Percentiles rank a stretch among this genome's conserved stretches.
phyloP scores from a whole-genome alignment of 2,888 invertebrate species.

The Sepiola atlantica region DNA sequence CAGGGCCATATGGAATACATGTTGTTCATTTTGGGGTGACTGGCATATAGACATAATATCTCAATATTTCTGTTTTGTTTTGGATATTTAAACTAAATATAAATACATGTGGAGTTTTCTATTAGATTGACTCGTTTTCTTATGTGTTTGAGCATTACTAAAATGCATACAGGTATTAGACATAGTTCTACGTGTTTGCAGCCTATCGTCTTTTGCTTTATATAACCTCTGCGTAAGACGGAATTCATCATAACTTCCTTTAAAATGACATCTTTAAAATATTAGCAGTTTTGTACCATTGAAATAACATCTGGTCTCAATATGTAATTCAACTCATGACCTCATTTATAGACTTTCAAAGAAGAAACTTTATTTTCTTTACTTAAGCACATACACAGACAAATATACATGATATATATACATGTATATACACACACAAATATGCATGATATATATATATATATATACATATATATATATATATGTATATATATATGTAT shows the following conservation, averaged over 20 bases:
- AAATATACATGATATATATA: neutral
- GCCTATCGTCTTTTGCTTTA: neutral
- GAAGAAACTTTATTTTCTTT: neutral
- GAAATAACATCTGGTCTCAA: neutral
- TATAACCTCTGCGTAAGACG: neutral
- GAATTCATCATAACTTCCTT: neutral
- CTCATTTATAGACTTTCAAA: constrained; percentile 32
- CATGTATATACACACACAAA: neutral
- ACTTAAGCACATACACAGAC: neutral
- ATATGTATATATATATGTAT: neutral
- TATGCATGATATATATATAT: no score
- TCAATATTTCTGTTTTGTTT: neutral
- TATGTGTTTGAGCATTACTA: neutral
- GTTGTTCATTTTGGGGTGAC: neutral
- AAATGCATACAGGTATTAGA: neutral
- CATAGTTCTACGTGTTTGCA: neutral
- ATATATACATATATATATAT: neutral
- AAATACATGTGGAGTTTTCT: neutral
- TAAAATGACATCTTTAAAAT: neutral
- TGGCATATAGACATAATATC: neutral
- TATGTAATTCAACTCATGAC: constrained; percentile 19
- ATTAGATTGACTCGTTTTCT: neutral
- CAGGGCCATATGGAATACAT: neutral
- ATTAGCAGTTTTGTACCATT: neutral
- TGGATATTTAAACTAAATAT: neutral